Evolutionary conservation across 2,888 invertebrate genomes (phyloP), one percentile per base, ranked within the genome.

Genomic region (Oscheius onirici): DNA sequence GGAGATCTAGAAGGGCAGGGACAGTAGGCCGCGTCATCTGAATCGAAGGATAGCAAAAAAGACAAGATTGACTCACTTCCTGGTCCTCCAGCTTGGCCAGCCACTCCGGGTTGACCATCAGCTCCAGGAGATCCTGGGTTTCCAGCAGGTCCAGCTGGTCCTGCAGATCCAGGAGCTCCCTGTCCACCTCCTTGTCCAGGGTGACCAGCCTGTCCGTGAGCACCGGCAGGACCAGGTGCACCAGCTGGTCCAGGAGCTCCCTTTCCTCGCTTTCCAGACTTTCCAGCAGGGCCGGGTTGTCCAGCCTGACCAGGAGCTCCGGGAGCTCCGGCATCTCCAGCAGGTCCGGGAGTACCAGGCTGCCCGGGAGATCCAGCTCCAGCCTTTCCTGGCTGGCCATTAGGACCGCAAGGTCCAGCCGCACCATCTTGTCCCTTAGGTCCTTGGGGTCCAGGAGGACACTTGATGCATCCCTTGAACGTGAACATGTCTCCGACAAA

Each of bases 221-320:
- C 63, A 52, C 76, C 71, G 1, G 73, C 67, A 46, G 77, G 57
- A 43, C 68, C 68, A 34, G 77, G 54, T 20, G 66, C 34, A 54
- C 66, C 66, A 3, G 66, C 52, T 17, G 71, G 57, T 44, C 81
- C 80, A 22, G 75, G 34, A 34, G 34, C 3, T 34, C 8, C 0
- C 34, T 34, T 34, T 6, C 34, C 41, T 17, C 58, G 13, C 43
- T 58, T 51, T 67, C 82, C 82, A 44, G 76, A 67, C 5, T 46
- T 55, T 57, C 84, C 84, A 28, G 76, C 75, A 57, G 71, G 73
- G 68, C 83, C 83, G 24, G 77, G 76, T 69, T 76, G 78, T 65
- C 83, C 83, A 24, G 76, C 71, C 26, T 75, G 73, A 71, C 83
- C 81, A 15, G 78, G 72, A 20, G 44, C n/a, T 34, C 57, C 57